phyloP scores from a whole-genome alignment of 2,797 vertebrate genomes.

The Periophthalmus magnuspinnatus region DNA sequence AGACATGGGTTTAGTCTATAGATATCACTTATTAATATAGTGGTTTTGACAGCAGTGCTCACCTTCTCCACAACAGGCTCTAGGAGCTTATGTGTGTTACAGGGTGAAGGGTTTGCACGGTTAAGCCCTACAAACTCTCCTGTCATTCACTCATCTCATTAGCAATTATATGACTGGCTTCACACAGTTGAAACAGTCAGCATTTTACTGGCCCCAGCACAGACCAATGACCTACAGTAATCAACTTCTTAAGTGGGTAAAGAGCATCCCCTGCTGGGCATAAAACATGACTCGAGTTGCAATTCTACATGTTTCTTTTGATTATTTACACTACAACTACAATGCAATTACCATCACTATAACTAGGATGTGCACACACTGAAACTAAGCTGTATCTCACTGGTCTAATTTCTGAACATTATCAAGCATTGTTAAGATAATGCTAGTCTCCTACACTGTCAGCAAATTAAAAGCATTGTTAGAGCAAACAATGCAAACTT shows the following conservation, averaged over 20 bases:
- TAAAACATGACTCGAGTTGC: neutral
- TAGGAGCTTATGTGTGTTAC: constrained; percentile 14
- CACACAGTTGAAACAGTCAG: constrained; percentile 65
- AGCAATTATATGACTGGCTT: constrained; percentile 68
- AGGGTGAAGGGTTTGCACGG: constrained; percentile 49
- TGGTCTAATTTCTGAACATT: neutral
- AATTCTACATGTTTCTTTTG: neutral
- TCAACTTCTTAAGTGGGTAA: constrained; percentile 1
- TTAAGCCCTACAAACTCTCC: constrained; percentile 56
- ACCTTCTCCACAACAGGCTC: neutral
- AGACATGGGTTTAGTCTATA: neutral
- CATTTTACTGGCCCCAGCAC: constrained; percentile 53
- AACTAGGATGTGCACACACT: neutral
- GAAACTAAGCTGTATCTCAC: neutral
- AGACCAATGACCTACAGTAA: constrained; percentile 13
- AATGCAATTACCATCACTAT: neutral
- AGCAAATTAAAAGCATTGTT: neutral
- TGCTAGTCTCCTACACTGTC: too few species aligned
- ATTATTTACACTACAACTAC: neutral
- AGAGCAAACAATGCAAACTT: neutral
- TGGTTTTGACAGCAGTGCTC: neutral
- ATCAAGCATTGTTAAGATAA: neutral
- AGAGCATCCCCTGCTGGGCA: constrained; percentile 55
- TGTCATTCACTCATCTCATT: constrained; percentile 70
- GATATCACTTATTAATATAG: neutral